These are phyloP conservation scores for Stegana nigrithorax DNA, from an alignment of 2,888 invertebrate species.

Conservation along the genomic window DNA sequence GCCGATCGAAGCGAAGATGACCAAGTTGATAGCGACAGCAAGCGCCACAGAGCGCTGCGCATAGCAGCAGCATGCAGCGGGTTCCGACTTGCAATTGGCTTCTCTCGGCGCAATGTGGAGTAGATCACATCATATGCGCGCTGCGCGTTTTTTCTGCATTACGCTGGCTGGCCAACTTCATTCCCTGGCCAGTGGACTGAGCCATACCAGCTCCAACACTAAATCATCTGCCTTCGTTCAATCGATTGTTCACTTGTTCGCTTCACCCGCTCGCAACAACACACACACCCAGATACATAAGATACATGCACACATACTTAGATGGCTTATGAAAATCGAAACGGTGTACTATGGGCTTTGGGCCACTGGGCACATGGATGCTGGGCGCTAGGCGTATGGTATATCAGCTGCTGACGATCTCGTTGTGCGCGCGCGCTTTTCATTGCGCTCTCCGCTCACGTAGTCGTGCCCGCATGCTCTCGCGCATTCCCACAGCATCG, in stretches of 20 bases:
- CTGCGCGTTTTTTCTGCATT: conserved; percentile 15
- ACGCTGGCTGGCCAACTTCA: too few relatives aligned
- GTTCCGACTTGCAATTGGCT: conserved; percentile 21
- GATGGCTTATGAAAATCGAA: too few relatives aligned
- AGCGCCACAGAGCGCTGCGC: conserved; percentile 46
- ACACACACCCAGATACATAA: too few relatives aligned
- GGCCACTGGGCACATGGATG: conserved; percentile 2
- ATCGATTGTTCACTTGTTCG: conserved; percentile 13
- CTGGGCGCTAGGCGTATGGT: conserved; percentile 2
- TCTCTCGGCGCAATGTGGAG: conserved; percentile 51
- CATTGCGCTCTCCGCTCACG: conserved; percentile 52
- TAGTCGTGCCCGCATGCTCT: conserved; percentile 44
- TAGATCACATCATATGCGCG: conserved; percentile 48
- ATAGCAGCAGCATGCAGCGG: conserved; percentile 30
- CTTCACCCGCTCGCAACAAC: neutral
- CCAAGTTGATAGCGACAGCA: conserved; percentile 52
- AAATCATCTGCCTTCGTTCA: conserved; percentile 23
- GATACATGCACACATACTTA: too few relatives aligned
- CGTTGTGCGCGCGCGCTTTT: conserved; percentile 25
- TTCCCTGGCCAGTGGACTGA: neutral
- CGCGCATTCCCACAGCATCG: conserved; percentile 51
- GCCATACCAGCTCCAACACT: neutral
- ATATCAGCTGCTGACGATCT: conserved; percentile 16
- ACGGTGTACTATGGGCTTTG: conserved; percentile 1
- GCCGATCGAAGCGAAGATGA: conserved; percentile 36